Percentiles rank a stretch among this genome's conserved stretches.
Conservation (phyloP, 2,113 vertebrate genomes). For the Kryptolebias marmoratus region DNA sequence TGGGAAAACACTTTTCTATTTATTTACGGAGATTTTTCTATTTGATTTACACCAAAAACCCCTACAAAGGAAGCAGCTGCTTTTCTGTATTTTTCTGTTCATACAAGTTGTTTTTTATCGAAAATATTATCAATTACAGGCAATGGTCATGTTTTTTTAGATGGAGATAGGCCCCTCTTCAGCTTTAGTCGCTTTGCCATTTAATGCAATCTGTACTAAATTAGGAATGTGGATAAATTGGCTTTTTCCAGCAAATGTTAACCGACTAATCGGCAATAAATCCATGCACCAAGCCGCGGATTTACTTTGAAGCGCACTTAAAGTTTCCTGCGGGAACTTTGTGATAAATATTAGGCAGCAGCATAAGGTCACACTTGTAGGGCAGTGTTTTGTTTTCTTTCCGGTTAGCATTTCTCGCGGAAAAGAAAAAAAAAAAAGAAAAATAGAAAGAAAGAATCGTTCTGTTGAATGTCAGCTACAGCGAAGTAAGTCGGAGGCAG, state of each 20-base stretch:
- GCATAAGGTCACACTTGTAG: conserved; percentile 47
- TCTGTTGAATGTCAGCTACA: conserved; percentile 45
- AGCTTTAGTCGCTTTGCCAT: neutral
- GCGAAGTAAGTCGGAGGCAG: conserved; percentile 52
- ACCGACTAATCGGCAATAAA: conserved; percentile 29
- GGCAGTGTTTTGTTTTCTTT: conserved; percentile 57
- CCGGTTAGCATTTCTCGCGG: conserved; percentile 43
- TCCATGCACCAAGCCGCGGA: conserved; percentile 40
- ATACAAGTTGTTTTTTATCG: too few species aligned
- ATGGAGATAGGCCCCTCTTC: conserved; percentile 38
- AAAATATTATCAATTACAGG: too few species aligned
- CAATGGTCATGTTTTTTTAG: too few species aligned
- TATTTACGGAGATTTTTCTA: conserved; percentile 34
- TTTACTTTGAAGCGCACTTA: conserved; percentile 26
- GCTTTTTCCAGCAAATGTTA: neutral
- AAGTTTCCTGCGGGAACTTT: conserved; percentile 48
- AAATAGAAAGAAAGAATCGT: neutral
- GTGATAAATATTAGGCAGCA: conserved; percentile 24
- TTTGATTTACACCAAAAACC: conserved; percentile 33
- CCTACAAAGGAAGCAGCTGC: conserved; percentile 8
- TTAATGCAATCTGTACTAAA: conserved; percentile 12
- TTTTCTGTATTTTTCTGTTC: conserved; percentile 19
- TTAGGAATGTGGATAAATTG: conserved; percentile 8
- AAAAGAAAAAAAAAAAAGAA: neutral
- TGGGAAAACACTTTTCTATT: neutral